Evolutionary conservation across 2,113 vertebrate species (phyloP).

Genomic region (Salvelinus sp.): DNA sequence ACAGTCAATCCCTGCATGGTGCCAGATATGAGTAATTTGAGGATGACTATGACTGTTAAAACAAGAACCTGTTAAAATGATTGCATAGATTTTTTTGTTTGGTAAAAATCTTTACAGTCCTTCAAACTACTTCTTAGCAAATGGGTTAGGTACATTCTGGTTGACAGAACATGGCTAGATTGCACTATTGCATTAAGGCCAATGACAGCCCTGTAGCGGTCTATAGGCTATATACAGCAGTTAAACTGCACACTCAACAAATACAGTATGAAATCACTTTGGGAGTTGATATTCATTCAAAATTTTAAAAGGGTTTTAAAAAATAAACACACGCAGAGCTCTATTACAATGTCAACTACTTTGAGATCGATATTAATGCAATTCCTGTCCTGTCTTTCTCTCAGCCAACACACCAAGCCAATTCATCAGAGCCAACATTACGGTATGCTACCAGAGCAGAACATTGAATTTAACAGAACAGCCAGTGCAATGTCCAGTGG

Average conservation of each 20-base stretch:
- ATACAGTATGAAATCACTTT: slow-evolving; percentile 5
- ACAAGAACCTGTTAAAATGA: background rate
- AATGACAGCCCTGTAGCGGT: no score
- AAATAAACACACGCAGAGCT: slow-evolving; percentile 5
- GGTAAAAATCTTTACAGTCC: background rate
- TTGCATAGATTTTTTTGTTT: background rate
- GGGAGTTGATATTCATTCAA: slow-evolving; percentile 4
- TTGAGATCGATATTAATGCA: slow-evolving; percentile 34
- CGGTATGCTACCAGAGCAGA: background rate
- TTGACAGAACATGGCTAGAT: background rate
- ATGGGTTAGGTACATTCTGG: no score
- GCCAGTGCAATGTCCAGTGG: slow-evolving; percentile 1
- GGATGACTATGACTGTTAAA: background rate
- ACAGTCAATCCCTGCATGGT: background rate
- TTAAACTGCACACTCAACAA: background rate
- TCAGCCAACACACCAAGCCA: slow-evolving; percentile 8
- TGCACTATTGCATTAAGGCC: background rate
- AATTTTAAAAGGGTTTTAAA: slow-evolving; percentile 12
- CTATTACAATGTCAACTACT: slow-evolving; percentile 8
- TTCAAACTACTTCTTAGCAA: background rate
- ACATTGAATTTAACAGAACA: background rate
- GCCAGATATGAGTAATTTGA: background rate
- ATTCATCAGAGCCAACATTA: slow-evolving; percentile 17
- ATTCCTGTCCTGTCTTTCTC: slow-evolving; percentile 5
- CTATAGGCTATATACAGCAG: background rate